phyloP scores from a whole-genome alignment of 2,797 vertebrate genomes.

The Gallinago solitaria region DNA sequence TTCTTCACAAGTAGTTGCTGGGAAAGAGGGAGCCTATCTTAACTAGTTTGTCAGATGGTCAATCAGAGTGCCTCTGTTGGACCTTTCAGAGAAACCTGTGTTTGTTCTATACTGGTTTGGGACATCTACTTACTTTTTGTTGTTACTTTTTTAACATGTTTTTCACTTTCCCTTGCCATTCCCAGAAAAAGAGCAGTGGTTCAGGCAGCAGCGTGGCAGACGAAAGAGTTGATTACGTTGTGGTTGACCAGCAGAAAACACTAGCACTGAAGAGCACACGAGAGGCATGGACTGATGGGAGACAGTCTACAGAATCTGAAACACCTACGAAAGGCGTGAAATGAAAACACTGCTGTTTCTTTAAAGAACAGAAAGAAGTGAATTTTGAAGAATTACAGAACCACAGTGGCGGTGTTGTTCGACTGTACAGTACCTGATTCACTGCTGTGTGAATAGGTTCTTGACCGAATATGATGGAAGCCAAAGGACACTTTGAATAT shows the following conservation, averaged over 20 bases:
- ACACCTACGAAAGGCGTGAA: constrained; percentile 89
- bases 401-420: background rate
- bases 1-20: background rate
- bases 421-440: background rate
- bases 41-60: background rate
- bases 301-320: constrained; percentile 95
- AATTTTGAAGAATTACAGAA: constrained; percentile 11
- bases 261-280: constrained; percentile 95
- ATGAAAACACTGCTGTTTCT: constrained; percentile 73
- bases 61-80: rapidly evolving
- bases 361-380: background rate
- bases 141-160: background rate
- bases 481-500: constrained; percentile 31
- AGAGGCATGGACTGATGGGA: constrained; percentile 95
- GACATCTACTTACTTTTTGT: background rate
- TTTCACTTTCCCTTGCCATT: background rate
- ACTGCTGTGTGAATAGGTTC: background rate
- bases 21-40: background rate
- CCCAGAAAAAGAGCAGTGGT: constrained; percentile 92
- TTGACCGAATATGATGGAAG: background rate
- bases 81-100: background rate
- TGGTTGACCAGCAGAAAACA: constrained; percentile 97
- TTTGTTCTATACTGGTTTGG: background rate
- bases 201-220: constrained; percentile 89
- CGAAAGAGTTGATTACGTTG: constrained; percentile 96